Conservation (phyloP, 2,888 invertebrate species). For the Micoletzkya japonica region DNA sequence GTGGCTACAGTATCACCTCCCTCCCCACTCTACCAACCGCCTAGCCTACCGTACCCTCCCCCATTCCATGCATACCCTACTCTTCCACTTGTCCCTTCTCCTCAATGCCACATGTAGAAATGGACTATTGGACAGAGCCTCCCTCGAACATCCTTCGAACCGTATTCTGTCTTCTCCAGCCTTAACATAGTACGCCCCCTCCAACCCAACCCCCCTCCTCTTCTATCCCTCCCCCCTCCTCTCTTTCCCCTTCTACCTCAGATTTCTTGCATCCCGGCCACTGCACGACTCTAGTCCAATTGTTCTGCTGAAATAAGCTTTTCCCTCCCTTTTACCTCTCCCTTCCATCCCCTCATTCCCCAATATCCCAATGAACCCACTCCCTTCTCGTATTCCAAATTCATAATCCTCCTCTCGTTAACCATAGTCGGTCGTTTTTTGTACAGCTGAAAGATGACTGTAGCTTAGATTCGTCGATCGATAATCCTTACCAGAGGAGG, state of each 20-base stretch:
- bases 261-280: constrained; percentile 10
- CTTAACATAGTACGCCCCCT: too few species aligned
- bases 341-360: too few species aligned
- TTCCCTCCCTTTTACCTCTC: too few species aligned
- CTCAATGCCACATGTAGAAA: constrained; percentile 6
- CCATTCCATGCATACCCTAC: not conserved
- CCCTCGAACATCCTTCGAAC: constrained; percentile 11
- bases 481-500: constrained; percentile 3
- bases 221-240: too few species aligned
- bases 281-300: constrained; percentile 15
- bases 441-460: constrained; percentile 1
- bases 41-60: not conserved
- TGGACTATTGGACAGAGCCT: not conserved
- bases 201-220: too few species aligned
- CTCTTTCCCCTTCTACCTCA: too few species aligned
- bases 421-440: constrained; percentile 11
- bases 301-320: constrained; percentile 14
- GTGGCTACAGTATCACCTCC: too few species aligned
- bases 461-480: not conserved
- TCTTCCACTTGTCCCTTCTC: not conserved
- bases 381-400: not conserved
- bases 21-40: too few species aligned
- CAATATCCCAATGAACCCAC: too few species aligned
- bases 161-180: not conserved
- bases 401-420: constrained; percentile 6